phyloP scores from a whole-genome alignment of 2,888 invertebrate species.

The Aphodius sticticus region DNA sequence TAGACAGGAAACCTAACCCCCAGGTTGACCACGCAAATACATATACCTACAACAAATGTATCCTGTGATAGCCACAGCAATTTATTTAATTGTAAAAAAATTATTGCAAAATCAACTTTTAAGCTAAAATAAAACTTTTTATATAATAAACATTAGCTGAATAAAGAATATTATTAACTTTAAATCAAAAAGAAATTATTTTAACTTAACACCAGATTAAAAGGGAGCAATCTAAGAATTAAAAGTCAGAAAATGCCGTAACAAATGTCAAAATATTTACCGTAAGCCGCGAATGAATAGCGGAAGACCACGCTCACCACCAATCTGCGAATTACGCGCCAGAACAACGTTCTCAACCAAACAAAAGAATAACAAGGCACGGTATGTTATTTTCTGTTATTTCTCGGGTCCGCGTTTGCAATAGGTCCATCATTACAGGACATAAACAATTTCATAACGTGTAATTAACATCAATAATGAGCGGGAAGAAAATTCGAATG shows the following conservation, averaged over 20 bases:
- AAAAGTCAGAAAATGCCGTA: background rate
- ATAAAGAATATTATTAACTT: too few relatives aligned
- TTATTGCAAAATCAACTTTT: too few relatives aligned
- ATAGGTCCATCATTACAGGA: background rate
- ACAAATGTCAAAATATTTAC: background rate
- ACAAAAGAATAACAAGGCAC: background rate
- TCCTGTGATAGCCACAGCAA: too few relatives aligned
- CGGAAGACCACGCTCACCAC: background rate
- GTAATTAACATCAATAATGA: background rate
- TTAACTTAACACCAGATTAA: too few relatives aligned
- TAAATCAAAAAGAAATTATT: too few relatives aligned
- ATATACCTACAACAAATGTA: too few relatives aligned
- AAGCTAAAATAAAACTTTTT: too few relatives aligned
- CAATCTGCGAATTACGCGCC: background rate
- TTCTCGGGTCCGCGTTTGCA: background rate
- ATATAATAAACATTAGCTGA: too few relatives aligned
- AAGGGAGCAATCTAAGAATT: too few relatives aligned
- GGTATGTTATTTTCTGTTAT: background rate
- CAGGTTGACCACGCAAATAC: too few relatives aligned
- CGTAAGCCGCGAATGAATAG: background rate
- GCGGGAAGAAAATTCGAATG: background rate
- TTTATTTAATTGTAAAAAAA: too few relatives aligned
- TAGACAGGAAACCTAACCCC: too few relatives aligned
- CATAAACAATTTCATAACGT: background rate
- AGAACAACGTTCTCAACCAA: background rate